These are phyloP conservation scores for Ceraclea dissimilis DNA, from an alignment of 2,888 invertebrate species.

Conservation along the genomic window DNA sequence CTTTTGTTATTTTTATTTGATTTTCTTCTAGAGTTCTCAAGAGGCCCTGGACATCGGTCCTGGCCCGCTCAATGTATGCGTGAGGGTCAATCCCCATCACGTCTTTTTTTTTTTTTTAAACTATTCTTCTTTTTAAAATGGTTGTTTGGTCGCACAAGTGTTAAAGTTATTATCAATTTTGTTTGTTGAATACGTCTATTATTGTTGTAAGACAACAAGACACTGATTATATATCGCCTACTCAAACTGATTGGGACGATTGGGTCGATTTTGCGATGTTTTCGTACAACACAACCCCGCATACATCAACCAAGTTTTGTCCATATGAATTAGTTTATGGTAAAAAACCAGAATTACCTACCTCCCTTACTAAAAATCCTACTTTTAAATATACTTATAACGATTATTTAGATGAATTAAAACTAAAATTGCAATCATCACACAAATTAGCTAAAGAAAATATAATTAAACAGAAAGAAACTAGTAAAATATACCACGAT, in stretches of 20 bases:
- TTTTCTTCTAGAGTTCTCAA: no score
- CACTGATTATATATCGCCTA: background rate
- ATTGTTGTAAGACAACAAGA: no score
- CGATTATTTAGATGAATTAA: conserved; percentile 23
- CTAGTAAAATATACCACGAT: conserved; percentile 26
- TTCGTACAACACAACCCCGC: conserved; percentile 25
- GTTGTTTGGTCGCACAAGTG: no score
- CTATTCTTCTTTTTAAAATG: no score
- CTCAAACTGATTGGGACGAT: conserved; percentile 3
- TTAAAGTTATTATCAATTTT: no score
- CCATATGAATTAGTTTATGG: conserved; percentile 32
- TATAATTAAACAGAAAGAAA: conserved; percentile 22
- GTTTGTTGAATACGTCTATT: no score
- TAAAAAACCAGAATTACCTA: conserved; percentile 24
- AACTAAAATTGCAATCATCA: conserved; percentile 25
- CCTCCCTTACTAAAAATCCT: conserved; percentile 24
- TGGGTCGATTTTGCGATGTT: conserved; percentile 1
- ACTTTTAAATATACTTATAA: conserved; percentile 28
- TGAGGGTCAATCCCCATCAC: no score
- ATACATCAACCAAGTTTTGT: conserved; percentile 30
- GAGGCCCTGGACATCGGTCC: no score
- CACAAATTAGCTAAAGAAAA: conserved; percentile 27
- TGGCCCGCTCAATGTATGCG: no score
- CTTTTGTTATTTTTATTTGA: no score
- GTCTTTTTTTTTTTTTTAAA: no score